A percentile compares a stretch with the other conserved stretches of the same genome.
These are phyloP conservation scores for Aleiodes testaceus DNA, from an alignment of 2,888 invertebrate genomes.

Conservation along the genomic window DNA sequence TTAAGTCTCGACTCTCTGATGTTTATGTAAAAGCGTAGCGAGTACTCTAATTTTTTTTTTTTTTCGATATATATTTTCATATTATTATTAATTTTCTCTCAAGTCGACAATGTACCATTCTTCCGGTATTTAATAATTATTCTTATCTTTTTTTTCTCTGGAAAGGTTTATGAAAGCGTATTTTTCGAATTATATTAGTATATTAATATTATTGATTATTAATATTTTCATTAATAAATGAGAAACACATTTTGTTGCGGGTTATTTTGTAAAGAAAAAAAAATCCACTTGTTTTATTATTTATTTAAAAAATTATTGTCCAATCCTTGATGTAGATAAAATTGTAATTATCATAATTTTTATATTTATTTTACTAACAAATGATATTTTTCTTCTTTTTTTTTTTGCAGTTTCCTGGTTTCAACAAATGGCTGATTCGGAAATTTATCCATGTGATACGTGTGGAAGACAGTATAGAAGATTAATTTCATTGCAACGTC, in stretches of 20 bases:
- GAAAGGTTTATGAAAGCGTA: constrained; percentile 54
- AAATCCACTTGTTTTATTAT: constrained; percentile 38
- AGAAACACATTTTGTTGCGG: constrained; percentile 67
- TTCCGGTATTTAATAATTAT: constrained; percentile 51
- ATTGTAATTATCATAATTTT: not conserved
- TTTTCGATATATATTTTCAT: constrained; percentile 22
- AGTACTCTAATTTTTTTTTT: constrained; percentile 24
- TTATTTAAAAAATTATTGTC: constrained; percentile 38
- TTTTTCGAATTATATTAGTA: constrained; percentile 51
- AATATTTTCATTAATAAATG: constrained; percentile 57
- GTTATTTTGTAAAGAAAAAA: constrained; percentile 60
- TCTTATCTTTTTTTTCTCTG: constrained; percentile 52
- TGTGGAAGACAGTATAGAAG: constrained; percentile 66
- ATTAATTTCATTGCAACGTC: constrained; percentile 70
- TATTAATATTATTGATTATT: constrained; percentile 48
- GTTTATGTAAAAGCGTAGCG: constrained; percentile 42
- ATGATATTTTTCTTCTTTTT: constrained; percentile 46
- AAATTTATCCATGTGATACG: constrained; percentile 63
- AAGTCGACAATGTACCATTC: constrained; percentile 49
- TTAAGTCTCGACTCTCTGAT: constrained; percentile 49
- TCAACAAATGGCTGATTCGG: constrained; percentile 50
- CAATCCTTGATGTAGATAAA: constrained; percentile 11
- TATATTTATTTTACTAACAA: constrained; percentile 36
- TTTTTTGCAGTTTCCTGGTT: constrained; percentile 63
- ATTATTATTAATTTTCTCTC: constrained; percentile 36